Percentiles rank a stretch among this genome's conserved stretches.
Conservation (phyloP, 2,113 vertebrate species). For the Ornithorhynchus anatinus region DNA sequence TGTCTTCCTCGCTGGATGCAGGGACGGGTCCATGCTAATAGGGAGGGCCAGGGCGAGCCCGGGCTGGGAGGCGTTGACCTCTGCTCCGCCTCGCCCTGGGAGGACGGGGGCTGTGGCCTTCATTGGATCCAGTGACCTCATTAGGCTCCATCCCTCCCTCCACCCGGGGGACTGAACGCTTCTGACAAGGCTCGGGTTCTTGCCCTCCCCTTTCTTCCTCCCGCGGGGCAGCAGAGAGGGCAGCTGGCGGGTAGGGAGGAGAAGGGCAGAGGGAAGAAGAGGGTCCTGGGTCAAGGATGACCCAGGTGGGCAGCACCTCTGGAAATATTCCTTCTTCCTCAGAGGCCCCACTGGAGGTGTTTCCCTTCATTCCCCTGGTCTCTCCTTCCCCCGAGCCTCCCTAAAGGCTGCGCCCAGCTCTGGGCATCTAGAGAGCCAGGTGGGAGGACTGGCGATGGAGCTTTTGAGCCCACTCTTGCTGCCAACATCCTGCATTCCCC, state of each 20-base stretch:
- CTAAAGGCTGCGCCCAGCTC: neutral
- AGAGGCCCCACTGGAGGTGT: neutral
- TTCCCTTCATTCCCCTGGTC: too few relatives aligned
- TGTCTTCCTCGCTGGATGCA: neutral
- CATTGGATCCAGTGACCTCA: neutral
- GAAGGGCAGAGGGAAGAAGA: rapidly evolving
- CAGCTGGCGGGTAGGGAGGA: neutral
- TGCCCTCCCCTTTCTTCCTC: neutral
- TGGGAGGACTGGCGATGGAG: too few relatives aligned
- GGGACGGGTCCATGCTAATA: neutral
- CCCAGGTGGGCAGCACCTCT: neutral
- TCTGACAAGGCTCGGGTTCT: neutral
- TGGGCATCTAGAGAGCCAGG: neutral
- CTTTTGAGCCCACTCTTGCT: too few relatives aligned
- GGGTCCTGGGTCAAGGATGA: neutral
- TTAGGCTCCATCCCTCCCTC: neutral
- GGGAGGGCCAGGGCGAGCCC: slow-evolving; percentile 41
- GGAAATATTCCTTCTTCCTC: neutral
- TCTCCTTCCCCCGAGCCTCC: neutral
- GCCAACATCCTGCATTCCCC: too few relatives aligned
- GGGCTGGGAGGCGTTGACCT: slow-evolving; percentile 54
- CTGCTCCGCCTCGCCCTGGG: slow-evolving; percentile 47
- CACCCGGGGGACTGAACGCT: neutral
- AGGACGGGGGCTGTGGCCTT: neutral
- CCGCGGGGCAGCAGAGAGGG: rapidly evolving